These are phyloP conservation scores for Nomada ruficornis DNA, from an alignment of 2,888 invertebrate species.

Conservation along the genomic window DNA sequence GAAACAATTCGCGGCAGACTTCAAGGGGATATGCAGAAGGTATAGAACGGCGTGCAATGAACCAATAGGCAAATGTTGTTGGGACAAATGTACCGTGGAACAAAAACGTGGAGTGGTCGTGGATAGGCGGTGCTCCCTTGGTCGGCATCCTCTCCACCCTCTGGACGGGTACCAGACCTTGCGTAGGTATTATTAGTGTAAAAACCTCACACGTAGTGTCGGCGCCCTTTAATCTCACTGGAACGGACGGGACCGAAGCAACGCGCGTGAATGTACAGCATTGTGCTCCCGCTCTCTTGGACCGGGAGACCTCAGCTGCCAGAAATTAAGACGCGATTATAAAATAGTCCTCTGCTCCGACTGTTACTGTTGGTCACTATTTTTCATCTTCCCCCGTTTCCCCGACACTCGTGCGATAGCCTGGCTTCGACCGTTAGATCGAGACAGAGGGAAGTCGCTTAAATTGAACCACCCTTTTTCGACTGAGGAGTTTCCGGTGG, in stretches of 20 bases:
- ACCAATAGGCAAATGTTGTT: no score
- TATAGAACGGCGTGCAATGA: no score
- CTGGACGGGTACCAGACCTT: conserved; percentile 50
- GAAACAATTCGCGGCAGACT: background rate
- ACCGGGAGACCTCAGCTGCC: conserved; percentile 69
- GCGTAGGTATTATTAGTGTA: conserved; percentile 77
- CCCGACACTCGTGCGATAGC: background rate
- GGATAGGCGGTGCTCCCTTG: conserved; percentile 51
- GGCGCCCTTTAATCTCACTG: conserved; percentile 81
- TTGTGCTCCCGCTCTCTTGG: conserved; percentile 66
- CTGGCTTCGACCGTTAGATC: background rate
- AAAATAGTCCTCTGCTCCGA: conserved; percentile 64
- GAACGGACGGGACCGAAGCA: conserved; percentile 59
- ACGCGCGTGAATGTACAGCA: conserved; percentile 77
- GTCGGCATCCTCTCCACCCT: conserved; percentile 53
- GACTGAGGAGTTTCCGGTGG: background rate
- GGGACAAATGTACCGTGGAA: no score
- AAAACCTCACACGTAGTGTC: conserved; percentile 79
- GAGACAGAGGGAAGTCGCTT: conserved; percentile 4
- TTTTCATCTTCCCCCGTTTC: conserved; percentile 1
- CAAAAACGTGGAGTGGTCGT: conserved; percentile 16
- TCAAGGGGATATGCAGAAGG: background rate
- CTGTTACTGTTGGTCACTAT: conserved; percentile 31
- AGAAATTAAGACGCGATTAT: conserved; percentile 77
- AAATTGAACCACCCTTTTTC: background rate